phyloP scores from a whole-genome alignment of 2,888 invertebrate species.

The Dryobotodes eremita region DNA sequence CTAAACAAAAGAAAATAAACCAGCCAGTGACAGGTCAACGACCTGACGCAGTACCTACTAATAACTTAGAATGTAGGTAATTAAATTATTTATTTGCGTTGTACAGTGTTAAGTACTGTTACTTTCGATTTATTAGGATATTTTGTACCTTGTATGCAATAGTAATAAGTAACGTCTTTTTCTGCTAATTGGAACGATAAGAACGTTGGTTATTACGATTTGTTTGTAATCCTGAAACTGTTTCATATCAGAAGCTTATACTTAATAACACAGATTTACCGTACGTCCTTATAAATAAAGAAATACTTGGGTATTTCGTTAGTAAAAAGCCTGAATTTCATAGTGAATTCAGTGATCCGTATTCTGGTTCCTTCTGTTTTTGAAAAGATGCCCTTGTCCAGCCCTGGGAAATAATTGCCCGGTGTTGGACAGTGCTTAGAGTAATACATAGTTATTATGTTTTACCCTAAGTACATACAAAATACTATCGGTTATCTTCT shows the following conservation, averaged over 20 bases:
- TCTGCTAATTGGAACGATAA: neutral
- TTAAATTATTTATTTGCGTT: neutral
- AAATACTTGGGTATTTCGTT: neutral
- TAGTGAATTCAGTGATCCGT: neutral
- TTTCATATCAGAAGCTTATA: neutral
- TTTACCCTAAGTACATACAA: neutral
- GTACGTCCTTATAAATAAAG: neutral
- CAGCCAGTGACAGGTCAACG: constrained; percentile 57
- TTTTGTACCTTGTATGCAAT: neutral
- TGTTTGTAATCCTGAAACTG: neutral
- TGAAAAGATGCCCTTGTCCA: neutral
- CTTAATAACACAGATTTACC: neutral
- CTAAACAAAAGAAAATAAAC: constrained; percentile 60
- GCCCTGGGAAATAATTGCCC: too few relatives aligned
- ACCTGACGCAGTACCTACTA: constrained; percentile 40
- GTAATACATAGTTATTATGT: neutral
- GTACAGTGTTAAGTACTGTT: neutral
- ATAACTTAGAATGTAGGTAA: constrained; percentile 41
- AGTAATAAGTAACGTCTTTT: neutral
- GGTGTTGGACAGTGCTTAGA: too few relatives aligned
- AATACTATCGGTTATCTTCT: neutral
- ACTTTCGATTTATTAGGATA: neutral
- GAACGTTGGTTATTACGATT: neutral
- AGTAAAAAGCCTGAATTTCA: neutral
- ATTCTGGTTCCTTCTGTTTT: neutral